A percentile compares a stretch with the other conserved stretches of the same genome.
Evolutionary conservation across 2,797 vertebrate genomes (phyloP).

Genomic region (Otus scops): DNA sequence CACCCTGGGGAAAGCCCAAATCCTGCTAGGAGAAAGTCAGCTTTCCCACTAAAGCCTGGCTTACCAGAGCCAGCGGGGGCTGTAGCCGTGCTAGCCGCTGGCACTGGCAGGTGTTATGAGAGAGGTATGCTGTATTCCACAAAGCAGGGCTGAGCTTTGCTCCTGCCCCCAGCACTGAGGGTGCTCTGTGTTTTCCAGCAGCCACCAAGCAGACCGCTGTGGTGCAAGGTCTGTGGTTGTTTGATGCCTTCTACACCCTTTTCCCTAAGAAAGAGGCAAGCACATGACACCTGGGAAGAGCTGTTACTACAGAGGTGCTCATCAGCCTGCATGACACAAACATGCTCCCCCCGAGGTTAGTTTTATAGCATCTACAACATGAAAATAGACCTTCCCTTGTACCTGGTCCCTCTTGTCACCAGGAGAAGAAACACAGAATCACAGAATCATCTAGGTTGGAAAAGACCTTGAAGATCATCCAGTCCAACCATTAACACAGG

Average conservation of each 20-base stretch:
- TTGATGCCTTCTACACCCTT: background rate
- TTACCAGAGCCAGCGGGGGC: background rate
- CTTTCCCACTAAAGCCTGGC: background rate
- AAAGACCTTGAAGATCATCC: no score
- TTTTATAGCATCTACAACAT: background rate
- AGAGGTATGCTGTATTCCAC: background rate
- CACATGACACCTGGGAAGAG: background rate
- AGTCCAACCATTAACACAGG: no score
- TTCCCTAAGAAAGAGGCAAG: background rate
- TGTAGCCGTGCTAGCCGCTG: background rate
- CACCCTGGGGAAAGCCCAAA: background rate
- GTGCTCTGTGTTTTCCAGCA: background rate
- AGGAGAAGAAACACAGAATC: background rate
- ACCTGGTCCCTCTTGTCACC: background rate
- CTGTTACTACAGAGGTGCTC: background rate
- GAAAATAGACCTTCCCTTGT: background rate
- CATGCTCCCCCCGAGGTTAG: background rate
- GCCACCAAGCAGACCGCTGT: background rate
- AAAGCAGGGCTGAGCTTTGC: background rate
- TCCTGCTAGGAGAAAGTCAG: background rate
- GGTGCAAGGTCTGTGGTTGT: background rate
- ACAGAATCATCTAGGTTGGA: no score
- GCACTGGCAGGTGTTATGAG: background rate
- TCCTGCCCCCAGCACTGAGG: background rate
- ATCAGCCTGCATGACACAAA: background rate